Percentiles rank a stretch among this genome's conserved stretches.
Conservation (phyloP, 1,140 invertebrate species). For the Lepidurus apus region DNA sequence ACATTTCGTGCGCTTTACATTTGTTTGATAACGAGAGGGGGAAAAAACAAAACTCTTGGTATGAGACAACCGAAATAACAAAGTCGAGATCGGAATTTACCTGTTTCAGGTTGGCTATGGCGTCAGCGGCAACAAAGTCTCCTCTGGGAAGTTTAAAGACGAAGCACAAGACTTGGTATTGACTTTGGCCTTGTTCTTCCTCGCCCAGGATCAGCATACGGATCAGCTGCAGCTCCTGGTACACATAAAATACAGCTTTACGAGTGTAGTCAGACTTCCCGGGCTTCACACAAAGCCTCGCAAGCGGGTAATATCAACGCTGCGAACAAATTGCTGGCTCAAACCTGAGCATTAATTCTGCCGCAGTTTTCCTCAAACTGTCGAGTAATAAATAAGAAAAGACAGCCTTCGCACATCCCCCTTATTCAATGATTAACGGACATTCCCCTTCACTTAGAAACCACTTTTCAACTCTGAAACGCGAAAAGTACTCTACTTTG, state of each 20-base stretch:
- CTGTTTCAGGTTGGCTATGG: conserved; percentile 94
- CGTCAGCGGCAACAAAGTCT: conserved; percentile 84
- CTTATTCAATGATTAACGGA: background rate
- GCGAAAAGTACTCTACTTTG: too few species aligned
- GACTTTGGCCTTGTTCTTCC: conserved; percentile 82
- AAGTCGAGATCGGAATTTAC: conserved; percentile 45
- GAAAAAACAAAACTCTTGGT: too few species aligned
- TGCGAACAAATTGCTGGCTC: background rate
- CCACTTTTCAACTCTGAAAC: too few species aligned
- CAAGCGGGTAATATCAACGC: background rate
- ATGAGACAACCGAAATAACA: background rate
- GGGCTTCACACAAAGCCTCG: background rate
- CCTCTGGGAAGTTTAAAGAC: conserved; percentile 81
- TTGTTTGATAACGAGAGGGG: background rate
- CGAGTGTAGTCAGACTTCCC: conserved; percentile 3
- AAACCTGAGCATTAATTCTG: background rate
- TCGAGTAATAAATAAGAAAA: background rate
- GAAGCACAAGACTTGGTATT: conserved; percentile 88
- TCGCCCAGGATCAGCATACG: conserved; percentile 89
- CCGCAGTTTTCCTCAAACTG: background rate
- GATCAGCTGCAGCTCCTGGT: conserved; percentile 85
- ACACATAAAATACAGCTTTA: conserved; percentile 36
- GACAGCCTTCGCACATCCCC: background rate
- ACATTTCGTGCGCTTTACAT: background rate
- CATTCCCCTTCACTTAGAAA: background rate